Base-by-base conservation (phyloP, 1,140 invertebrate genomes). In the Coboldia fuscipes region DNA sequence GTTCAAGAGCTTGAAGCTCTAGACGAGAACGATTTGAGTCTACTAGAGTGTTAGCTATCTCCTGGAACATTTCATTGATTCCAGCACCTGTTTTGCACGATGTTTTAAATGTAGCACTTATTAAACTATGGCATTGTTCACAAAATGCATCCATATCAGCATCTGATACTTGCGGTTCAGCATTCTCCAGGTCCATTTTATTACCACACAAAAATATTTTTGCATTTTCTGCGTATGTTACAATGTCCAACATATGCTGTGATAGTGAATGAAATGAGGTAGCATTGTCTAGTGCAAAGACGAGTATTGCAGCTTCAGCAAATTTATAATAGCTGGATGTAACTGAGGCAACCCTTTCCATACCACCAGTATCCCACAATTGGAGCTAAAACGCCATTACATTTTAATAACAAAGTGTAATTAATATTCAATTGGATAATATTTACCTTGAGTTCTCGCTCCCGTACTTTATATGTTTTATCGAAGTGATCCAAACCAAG, bases 261-360 rank as follows among this genome's bases (percentile, higher is more conserved):
- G 83, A 82, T 9, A 90, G 54, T n/a, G 83, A 66, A 57, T 89
- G 82, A 60, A 93, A 89, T 12, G 85, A 86, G 23, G 83, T 75
- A 3, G 80, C 70, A 63, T 88, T 89, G 46, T 90, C 83, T 37
- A 90, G 57, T 21, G 83, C 77, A 60, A 88, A 92, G 0, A 89
- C 83, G 29, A 90, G 57, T 42, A 92, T 78, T 31, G 83, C 85
- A 37, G 81, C 85, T 53, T 89, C 83, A 9, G 84, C 80, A 62
- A 86, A 88, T 61, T 90, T 90, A 47, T 89, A 90, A 49, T 92
- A 92, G 42, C 80, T 85, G 12, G 81, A 85, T 3, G 84, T 90
- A 8, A 92, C 79, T n/a, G 80, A 84, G 18, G 84, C 84, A 23
- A 90, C 82, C 51, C 85, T 65, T 59, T 92, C 85, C 81, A 90